phyloP scores from a whole-genome alignment of 2,888 invertebrate species.

The Aphidoletes aphidimyza region DNA sequence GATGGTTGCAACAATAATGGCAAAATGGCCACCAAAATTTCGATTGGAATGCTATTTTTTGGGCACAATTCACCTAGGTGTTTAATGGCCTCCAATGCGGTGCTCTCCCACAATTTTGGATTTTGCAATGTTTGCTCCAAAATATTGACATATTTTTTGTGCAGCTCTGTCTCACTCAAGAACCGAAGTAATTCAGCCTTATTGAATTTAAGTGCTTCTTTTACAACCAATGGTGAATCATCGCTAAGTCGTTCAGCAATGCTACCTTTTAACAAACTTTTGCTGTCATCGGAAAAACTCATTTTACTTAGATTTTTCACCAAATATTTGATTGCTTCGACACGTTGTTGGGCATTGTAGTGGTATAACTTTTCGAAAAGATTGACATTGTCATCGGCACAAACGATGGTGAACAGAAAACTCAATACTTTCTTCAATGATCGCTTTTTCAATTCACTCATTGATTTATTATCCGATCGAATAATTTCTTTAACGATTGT shows the following conservation, averaged over 20 bases:
- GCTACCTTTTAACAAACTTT: slow-evolving; percentile 73
- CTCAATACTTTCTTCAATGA: slow-evolving; percentile 66
- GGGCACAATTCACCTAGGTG: background rate
- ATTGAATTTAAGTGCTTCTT: slow-evolving; percentile 68
- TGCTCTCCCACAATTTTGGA: background rate
- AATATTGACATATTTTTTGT: background rate
- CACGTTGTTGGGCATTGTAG: slow-evolving; percentile 73
- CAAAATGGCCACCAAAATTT: slow-evolving; percentile 13
- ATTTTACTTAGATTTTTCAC: slow-evolving; percentile 69
- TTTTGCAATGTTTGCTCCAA: slow-evolving; percentile 37
- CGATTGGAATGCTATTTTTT: background rate
- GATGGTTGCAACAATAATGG: background rate
- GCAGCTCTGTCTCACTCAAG: background rate
- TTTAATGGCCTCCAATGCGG: background rate
- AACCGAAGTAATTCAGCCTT: slow-evolving; percentile 59
- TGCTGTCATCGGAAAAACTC: slow-evolving; percentile 67
- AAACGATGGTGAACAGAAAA: slow-evolving; percentile 70
- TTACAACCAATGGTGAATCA: slow-evolving; percentile 73
- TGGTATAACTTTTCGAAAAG: slow-evolving; percentile 80
- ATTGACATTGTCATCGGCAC: slow-evolving; percentile 68
- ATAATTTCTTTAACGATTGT: slow-evolving; percentile 72
- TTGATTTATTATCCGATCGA: slow-evolving; percentile 61
- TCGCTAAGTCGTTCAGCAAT: slow-evolving; percentile 76
- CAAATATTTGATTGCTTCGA: slow-evolving; percentile 75
- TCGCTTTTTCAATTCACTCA: background rate